Evolutionary conservation across 1,140 invertebrate genomes (phyloP).

Genomic region (Delia radicum): DNA sequence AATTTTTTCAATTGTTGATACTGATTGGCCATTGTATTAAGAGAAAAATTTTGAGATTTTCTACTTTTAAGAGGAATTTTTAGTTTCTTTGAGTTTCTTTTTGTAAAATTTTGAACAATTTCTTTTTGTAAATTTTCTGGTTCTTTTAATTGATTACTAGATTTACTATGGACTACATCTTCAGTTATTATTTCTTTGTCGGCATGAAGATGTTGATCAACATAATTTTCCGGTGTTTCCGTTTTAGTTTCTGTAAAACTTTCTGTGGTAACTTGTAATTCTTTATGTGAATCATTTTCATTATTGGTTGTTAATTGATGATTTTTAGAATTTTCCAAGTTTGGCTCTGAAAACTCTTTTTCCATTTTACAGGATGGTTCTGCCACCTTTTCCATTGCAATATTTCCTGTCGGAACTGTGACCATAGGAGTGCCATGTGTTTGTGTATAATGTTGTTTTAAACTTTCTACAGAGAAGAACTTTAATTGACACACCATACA

Average conservation of each 20-base stretch:
- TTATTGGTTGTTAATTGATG: neutral
- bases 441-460: slow-evolving; percentile 42
- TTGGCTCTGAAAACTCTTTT: neutral
- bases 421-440: slow-evolving; percentile 42
- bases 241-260: neutral
- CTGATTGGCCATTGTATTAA: slow-evolving; percentile 6
- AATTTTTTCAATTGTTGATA: slow-evolving; percentile 19
- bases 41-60: neutral
- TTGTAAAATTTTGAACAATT: neutral
- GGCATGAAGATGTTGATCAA: neutral
- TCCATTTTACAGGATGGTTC: neutral
- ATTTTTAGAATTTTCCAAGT: neutral
- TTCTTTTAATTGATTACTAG: too few relatives aligned
- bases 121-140: neutral
- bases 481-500: slow-evolving; percentile 43
- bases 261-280: neutral
- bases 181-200: too few relatives aligned
- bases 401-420: slow-evolving; percentile 33
- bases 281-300: neutral
- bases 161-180: too few relatives aligned
- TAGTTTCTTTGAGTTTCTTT: neutral
- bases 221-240: neutral
- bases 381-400: neutral
- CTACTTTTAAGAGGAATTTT: neutral
- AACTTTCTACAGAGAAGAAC: slow-evolving; percentile 45